Evolutionary conservation across 2,888 invertebrate genomes (phyloP), one percentile per base, ranked within the genome.

Genomic region (Nysson spinosus): DNA sequence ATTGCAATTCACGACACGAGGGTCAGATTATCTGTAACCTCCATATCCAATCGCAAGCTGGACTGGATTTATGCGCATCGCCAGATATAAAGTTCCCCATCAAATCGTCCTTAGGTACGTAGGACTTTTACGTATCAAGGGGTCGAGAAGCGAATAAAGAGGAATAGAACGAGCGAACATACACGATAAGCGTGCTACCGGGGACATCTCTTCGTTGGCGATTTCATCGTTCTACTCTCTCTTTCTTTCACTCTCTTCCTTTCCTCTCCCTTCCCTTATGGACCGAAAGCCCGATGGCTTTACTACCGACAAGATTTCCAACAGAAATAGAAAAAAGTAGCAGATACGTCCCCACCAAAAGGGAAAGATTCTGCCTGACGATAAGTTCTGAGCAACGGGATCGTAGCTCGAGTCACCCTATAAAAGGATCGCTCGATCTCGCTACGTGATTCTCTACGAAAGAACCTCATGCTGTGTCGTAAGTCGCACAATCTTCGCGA

Each of bases 241-340:
- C 32, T 11, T n/a, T n/a, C n/a, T n/a, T n/a, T n/a, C n/a, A n/a
- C n/a, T n/a, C n/a, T 24, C 54, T 54, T 55, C 28, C 37, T 14
- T 24, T 22, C 49, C 34, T 28, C 49, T 39, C 37, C 19, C 16
- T 7, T 28, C 9, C 26, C 17, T 16, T n/a, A 9, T 11, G 14
- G 16, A 12, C 12, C 24, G 17, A n/a, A n/a, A n/a, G 17, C 39
- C 32, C 43, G 34, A 67, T 56, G 49, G 37, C 19, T 12, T 24
- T 7, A 14, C 19, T 19, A 20, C 37, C 32, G 11, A 9, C n/a
- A 35, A 22, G 40, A 62, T 49, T 24, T 44, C 40, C 9, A 4
- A 40, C 34, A 42, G 37, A 57, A 69, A 69, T 62, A 66, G 62
- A 58, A 69, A 71, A 66, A 66, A 39, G 47, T n/a, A 49, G 43